Conservation (phyloP, 1,140 invertebrate genomes). For the Cardiocondyla obscurior region DNA sequence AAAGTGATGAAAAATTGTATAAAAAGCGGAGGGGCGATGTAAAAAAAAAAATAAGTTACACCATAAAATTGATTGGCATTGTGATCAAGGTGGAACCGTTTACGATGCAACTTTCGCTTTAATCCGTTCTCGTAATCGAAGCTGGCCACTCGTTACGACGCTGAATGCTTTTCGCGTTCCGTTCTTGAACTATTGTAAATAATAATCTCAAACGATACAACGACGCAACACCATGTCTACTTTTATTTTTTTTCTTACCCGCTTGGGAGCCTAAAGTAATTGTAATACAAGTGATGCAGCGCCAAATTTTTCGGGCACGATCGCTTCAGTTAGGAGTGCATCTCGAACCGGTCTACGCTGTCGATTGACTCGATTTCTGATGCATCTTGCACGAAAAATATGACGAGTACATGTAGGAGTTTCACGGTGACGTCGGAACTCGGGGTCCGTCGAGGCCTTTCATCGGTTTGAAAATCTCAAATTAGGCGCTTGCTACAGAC, state of each 20-base stretch:
- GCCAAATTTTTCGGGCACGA: background rate
- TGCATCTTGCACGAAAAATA: background rate
- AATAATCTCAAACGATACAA: constrained; percentile 52
- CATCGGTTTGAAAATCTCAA: background rate
- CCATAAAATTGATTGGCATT: constrained; percentile 57
- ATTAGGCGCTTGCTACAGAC: background rate
- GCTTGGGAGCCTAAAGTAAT: constrained; percentile 32
- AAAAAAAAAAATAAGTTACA: constrained; percentile 56
- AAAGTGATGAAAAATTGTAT: constrained; percentile 12
- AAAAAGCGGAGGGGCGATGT: constrained; percentile 26
- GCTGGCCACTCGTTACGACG: background rate
- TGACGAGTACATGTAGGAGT: background rate
- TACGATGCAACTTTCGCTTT: constrained; percentile 19
- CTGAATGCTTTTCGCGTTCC: background rate
- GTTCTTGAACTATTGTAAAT: constrained; percentile 45
- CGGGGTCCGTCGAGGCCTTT: background rate
- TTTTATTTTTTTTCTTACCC: constrained; percentile 22
- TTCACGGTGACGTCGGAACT: background rate
- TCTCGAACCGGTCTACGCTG: background rate
- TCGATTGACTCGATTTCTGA: background rate
- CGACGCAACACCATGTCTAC: constrained; percentile 27
- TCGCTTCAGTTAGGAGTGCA: background rate
- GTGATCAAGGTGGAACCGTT: constrained; percentile 63
- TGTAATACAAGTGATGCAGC: background rate
- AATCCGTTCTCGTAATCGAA: constrained; percentile 17